Evolutionary conservation across 1,140 invertebrate genomes (phyloP).

Genomic region (Sycobia sp.): DNA sequence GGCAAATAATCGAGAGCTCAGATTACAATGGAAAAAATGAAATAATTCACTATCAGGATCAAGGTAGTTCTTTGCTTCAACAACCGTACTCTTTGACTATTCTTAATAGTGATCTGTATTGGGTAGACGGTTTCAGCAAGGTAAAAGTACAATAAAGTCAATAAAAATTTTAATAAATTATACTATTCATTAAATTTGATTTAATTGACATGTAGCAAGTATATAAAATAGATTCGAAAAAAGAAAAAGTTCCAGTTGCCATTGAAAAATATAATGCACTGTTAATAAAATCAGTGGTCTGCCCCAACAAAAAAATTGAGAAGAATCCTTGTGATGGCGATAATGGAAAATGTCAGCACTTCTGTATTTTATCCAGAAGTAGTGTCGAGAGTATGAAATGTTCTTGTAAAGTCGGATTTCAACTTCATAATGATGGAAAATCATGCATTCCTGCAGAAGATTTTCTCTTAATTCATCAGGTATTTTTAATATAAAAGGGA

Average conservation of each 20-base stretch:
- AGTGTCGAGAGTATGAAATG: neutral
- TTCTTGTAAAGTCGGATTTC: slow-evolving; percentile 9
- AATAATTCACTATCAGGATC: neutral
- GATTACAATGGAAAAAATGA: neutral
- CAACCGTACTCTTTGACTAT: neutral
- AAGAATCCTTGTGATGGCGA: neutral
- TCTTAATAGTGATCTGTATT: neutral
- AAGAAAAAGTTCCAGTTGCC: neutral
- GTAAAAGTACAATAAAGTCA: neutral
- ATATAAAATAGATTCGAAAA: neutral
- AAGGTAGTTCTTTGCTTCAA: too few species aligned
- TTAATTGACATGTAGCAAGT: neutral
- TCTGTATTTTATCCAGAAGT: slow-evolving; percentile 10
- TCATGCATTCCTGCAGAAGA: neutral
- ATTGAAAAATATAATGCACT: too few species aligned
- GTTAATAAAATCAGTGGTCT: neutral
- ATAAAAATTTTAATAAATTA: neutral
- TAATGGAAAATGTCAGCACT: slow-evolving; percentile 1
- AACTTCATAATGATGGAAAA: neutral
- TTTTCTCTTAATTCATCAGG: neutral
- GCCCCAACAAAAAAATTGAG: neutral
- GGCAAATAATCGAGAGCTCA: neutral
- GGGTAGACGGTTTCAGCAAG: neutral
- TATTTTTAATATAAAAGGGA: neutral
- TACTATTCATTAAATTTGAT: neutral